A percentile compares a stretch with the other conserved stretches of the same genome.
Conservation (phyloP, 2,888 invertebrate genomes). For the Branchipolynoe longqiensis region DNA sequence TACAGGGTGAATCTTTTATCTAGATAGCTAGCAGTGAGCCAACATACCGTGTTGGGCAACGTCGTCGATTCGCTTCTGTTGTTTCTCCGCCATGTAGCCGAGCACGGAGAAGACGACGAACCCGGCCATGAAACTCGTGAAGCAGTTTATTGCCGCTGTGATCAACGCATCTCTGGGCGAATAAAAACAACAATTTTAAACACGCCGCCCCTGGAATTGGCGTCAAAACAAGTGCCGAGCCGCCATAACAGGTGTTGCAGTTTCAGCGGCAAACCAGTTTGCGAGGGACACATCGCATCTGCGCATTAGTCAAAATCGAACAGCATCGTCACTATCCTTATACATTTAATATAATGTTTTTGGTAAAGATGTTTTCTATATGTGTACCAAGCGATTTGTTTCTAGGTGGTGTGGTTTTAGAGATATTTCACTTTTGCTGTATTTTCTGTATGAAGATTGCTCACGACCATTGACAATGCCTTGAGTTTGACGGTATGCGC, state of each 20-base stretch:
- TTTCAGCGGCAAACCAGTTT: background rate
- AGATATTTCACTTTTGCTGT: too few species aligned
- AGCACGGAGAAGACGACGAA: slow-evolving; percentile 81
- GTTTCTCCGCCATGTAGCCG: slow-evolving; percentile 91
- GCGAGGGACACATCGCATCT: background rate
- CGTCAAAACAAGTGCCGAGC: too few species aligned
- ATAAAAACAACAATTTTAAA: too few species aligned
- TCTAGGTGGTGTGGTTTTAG: too few species aligned
- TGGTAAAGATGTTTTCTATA: too few species aligned
- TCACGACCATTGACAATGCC: too few species aligned
- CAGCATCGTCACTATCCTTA: background rate
- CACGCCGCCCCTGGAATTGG: too few species aligned
- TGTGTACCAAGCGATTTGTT: too few species aligned
- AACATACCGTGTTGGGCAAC: slow-evolving; percentile 90
- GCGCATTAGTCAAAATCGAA: background rate
- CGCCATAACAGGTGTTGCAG: background rate
- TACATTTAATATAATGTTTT: background rate
- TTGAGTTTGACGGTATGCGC: too few species aligned
- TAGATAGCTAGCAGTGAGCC: too few species aligned
- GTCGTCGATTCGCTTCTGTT: slow-evolving; percentile 91
- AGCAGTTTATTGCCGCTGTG: slow-evolving; percentile 78
- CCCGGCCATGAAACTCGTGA: slow-evolving; percentile 79
- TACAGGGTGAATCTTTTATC: too few species aligned
- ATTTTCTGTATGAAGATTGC: too few species aligned
- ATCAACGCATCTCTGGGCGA: slow-evolving; percentile 79